Percentiles rank a stretch among this genome's conserved stretches.
Conservation (phyloP, 2,888 invertebrate genomes). For the Zaprionus obscuricornis region DNA sequence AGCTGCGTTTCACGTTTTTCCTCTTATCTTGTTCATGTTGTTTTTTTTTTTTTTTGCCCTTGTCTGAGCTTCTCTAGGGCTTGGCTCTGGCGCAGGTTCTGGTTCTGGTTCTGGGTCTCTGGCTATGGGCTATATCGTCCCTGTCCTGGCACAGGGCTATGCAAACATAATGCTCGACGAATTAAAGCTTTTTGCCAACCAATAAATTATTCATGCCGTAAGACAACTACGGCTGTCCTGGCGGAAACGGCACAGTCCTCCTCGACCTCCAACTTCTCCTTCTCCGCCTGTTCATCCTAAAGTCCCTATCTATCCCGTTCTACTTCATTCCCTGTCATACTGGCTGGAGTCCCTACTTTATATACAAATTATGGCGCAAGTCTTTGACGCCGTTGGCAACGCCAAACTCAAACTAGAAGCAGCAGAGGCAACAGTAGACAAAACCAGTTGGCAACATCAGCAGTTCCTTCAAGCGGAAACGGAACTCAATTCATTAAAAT, state of each 20-base stretch:
- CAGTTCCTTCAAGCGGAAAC: conserved; percentile 74
- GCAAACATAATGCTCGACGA: conserved; percentile 75
- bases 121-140: too few relatives aligned
- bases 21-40: neutral
- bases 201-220: conserved; percentile 81
- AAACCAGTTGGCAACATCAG: conserved; percentile 59
- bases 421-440: too few relatives aligned
- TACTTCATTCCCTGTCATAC: neutral
- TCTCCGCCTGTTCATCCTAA: neutral
- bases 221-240: conserved; percentile 63
- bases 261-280: conserved; percentile 20
- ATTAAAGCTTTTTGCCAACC: conserved; percentile 78
- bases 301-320: neutral
- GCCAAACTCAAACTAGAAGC: conserved; percentile 20
- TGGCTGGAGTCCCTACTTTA: conserved; percentile 32
- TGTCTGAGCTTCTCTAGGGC: conserved; percentile 37
- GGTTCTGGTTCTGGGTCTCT: too few relatives aligned
- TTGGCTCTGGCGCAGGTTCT: conserved; percentile 6
- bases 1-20: conserved; percentile 50
- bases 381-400: conserved; percentile 50
- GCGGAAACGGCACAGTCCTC: conserved; percentile 35
- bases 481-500: conserved; percentile 79
- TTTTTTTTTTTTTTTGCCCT: conserved; percentile 13
- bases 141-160: conserved; percentile 54
- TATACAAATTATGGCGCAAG: conserved; percentile 60